Evolutionary conservation across 1,140 invertebrate species (phyloP).

Genomic region (Drosophila ohnishii): DNA sequence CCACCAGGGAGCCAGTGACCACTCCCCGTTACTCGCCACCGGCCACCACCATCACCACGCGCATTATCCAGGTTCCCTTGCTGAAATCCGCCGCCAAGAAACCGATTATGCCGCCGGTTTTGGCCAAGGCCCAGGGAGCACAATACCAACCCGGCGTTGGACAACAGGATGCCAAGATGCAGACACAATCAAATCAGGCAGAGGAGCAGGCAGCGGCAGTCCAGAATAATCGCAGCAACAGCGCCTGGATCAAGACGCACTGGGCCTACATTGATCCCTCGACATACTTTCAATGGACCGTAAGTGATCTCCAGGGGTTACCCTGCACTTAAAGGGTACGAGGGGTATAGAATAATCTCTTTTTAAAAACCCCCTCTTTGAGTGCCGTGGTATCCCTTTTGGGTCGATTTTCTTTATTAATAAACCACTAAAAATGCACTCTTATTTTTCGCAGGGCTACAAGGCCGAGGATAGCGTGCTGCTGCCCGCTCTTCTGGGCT

Average conservation of each 20-base stretch:
- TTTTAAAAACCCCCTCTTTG: no score
- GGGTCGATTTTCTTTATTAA: conserved; percentile 3
- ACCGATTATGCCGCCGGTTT: conserved; percentile 78
- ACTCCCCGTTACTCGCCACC: conserved; percentile 14
- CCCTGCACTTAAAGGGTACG: background rate
- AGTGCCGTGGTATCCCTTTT: background rate
- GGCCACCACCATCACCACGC: conserved; percentile 66
- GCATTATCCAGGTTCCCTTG: conserved; percentile 78
- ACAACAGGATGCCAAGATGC: conserved; percentile 18
- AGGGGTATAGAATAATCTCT: no score
- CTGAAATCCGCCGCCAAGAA: conserved; percentile 78
- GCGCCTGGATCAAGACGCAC: conserved; percentile 77
- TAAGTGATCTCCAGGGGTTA: conserved; percentile 73
- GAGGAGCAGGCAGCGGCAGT: background rate
- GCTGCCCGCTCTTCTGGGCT: conserved; percentile 75
- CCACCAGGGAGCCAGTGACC: conserved; percentile 21
- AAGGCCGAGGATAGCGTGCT: conserved; percentile 82
- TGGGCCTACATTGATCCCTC: conserved; percentile 87
- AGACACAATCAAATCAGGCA: conserved; percentile 14
- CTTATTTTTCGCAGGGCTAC: conserved; percentile 61
- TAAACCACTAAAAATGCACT: conserved; percentile 6
- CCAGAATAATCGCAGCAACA: conserved; percentile 41
- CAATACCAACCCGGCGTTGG: conserved; percentile 24
- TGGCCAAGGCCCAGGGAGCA: conserved; percentile 69
- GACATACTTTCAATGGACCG: conserved; percentile 87